These are phyloP conservation scores for Procavia capensis DNA, from an alignment of 2,113 vertebrate genomes.

Conservation along the genomic window DNA sequence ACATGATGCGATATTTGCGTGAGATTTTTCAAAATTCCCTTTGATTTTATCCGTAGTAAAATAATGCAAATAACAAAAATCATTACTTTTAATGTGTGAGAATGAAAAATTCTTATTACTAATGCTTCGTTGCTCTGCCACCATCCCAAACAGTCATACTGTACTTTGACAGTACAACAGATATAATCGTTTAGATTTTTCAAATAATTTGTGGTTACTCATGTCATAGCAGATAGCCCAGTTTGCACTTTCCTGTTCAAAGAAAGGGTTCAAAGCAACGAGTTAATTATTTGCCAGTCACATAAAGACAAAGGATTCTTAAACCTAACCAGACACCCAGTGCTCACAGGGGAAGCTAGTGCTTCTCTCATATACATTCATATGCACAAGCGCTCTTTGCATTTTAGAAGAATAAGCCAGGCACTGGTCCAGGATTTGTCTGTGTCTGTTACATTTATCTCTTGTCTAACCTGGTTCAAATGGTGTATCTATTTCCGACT, in stretches of 20 bases:
- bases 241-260: not conserved
- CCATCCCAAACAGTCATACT: not conserved
- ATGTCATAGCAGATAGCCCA: not conserved
- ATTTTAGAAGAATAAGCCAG: not conserved
- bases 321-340: not conserved
- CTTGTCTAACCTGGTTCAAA: not conserved
- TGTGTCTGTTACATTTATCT: not conserved
- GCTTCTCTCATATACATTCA: not conserved
- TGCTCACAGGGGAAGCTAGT: not conserved
- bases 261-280: not conserved
- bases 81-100: not conserved
- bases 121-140: not conserved
- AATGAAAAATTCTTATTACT: not conserved
- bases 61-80: not conserved
- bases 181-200: not conserved
- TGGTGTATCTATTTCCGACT: too few species aligned
- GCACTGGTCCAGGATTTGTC: not conserved
- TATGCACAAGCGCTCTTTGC: not conserved
- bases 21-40: not conserved
- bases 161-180: not conserved
- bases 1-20: not conserved
- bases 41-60: not conserved
- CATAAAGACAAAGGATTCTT: not conserved
- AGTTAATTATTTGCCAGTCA: not conserved
- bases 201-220: not conserved